phyloP scores from a whole-genome alignment of 2,797 vertebrate genomes.

The Pseudomugil tenellus region DNA sequence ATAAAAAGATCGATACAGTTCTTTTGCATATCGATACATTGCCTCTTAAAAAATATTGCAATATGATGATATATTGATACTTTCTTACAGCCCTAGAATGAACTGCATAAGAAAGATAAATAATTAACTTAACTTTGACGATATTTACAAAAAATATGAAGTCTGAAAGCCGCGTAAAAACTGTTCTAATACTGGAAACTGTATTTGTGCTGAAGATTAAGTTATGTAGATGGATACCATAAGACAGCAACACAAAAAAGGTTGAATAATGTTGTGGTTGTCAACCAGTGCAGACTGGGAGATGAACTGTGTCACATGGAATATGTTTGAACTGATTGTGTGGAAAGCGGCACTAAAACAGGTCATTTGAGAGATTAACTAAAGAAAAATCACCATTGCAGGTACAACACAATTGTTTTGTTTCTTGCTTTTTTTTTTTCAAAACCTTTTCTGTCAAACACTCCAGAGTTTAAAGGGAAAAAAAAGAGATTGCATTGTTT shows the following conservation, averaged over 20 bases:
- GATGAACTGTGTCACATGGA: neutral
- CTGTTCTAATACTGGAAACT: neutral
- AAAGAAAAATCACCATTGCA: neutral
- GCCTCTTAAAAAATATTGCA: too few species aligned
- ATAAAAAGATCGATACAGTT: too few species aligned
- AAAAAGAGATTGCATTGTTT: neutral
- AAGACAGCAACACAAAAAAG: neutral
- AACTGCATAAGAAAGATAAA: constrained; percentile 29
- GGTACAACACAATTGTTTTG: neutral
- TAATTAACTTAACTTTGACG: constrained; percentile 40
- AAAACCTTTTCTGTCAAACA: neutral
- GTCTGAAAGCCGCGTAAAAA: too few species aligned
- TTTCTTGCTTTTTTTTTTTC: too few species aligned
- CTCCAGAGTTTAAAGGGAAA: neutral
- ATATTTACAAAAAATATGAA: constrained; percentile 47
- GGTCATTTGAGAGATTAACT: neutral
- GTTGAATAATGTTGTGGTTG: neutral
- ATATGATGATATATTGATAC: too few species aligned
- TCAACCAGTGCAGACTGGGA: neutral
- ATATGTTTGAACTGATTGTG: neutral
- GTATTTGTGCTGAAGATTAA: neutral
- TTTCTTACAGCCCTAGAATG: too few species aligned
- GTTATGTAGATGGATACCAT: neutral
- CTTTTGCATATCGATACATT: too few species aligned
- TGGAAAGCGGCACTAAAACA: neutral